Conservation (phyloP, 2,113 vertebrate genomes). For the Chionis minor region DNA sequence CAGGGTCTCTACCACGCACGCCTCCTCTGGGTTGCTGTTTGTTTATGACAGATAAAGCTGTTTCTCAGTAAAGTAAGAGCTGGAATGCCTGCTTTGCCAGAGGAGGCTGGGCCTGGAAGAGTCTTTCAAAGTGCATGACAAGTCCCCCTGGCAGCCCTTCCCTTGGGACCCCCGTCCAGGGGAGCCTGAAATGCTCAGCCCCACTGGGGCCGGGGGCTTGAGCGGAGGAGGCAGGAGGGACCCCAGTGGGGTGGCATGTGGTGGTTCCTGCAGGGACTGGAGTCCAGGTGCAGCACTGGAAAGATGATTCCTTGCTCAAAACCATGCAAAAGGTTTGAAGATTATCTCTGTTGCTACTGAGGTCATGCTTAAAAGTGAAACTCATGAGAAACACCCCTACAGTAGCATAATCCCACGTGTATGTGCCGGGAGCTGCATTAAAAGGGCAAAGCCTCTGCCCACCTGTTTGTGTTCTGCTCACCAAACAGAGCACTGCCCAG, state of each 20-base stretch:
- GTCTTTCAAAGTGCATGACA: neutral
- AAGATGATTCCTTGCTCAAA: neutral
- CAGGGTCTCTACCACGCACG: neutral
- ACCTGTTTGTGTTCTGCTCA: neutral
- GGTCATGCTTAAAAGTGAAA: neutral
- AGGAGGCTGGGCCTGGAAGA: neutral
- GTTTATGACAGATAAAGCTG: neutral
- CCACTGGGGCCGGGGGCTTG: neutral
- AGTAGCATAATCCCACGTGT: accelerated
- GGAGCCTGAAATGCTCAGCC: neutral
- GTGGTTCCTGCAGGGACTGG: neutral
- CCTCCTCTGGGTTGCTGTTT: neutral
- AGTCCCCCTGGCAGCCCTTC: neutral
- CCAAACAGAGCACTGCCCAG: neutral
- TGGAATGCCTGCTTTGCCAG: neutral
- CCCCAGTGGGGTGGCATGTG: accelerated
- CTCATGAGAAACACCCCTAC: neutral
- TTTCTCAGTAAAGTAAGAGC: neutral
- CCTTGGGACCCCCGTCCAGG: neutral
- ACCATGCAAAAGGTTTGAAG: neutral
- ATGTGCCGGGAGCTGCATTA: neutral
- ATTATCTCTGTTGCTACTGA: neutral
- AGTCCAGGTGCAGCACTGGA: neutral
- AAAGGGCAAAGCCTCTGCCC: neutral
- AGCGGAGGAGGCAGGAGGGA: neutral